Percentiles rank a stretch among this genome's conserved stretches.
Evolutionary conservation across 2,797 vertebrate species (phyloP).

Genomic region (Fundulus diaphanus): DNA sequence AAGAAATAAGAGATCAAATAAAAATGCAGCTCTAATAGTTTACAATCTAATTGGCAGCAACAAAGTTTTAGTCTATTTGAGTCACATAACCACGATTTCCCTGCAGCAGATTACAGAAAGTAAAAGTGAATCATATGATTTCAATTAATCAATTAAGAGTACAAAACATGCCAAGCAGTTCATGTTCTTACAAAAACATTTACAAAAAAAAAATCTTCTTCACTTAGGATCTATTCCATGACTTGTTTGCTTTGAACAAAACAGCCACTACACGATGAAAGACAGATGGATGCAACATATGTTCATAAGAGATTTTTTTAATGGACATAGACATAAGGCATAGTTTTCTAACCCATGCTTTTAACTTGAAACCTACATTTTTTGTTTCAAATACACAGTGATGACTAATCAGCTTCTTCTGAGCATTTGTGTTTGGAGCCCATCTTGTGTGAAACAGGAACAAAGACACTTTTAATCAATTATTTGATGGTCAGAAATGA

Average conservation of each 20-base stretch:
- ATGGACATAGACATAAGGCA: neutral
- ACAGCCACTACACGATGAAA: neutral
- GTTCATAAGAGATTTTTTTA: neutral
- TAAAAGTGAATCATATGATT: too few species aligned
- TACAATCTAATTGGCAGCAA: too few species aligned
- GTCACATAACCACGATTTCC: too few species aligned
- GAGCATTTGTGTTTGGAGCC: constrained; percentile 22
- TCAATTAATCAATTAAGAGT: too few species aligned
- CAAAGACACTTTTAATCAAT: constrained; percentile 56
- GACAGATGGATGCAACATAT: neutral
- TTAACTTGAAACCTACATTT: constrained; percentile 27
- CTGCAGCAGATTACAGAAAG: too few species aligned
- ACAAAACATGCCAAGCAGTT: too few species aligned
- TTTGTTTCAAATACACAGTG: constrained; percentile 48
- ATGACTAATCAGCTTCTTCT: constrained; percentile 43
- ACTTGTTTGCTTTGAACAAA: neutral
- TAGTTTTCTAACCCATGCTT: constrained; percentile 33
- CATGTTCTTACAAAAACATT: too few species aligned
- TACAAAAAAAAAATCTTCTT: too few species aligned
- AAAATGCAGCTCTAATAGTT: too few species aligned
- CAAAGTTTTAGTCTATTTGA: too few species aligned
- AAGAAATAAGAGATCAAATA: too few species aligned
- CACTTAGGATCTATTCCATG: neutral
- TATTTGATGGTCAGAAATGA: constrained; percentile 59
- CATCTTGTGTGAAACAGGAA: constrained; percentile 34